Conservation (phyloP, 1,140 invertebrate genomes). For the Calycopis cecrops region DNA sequence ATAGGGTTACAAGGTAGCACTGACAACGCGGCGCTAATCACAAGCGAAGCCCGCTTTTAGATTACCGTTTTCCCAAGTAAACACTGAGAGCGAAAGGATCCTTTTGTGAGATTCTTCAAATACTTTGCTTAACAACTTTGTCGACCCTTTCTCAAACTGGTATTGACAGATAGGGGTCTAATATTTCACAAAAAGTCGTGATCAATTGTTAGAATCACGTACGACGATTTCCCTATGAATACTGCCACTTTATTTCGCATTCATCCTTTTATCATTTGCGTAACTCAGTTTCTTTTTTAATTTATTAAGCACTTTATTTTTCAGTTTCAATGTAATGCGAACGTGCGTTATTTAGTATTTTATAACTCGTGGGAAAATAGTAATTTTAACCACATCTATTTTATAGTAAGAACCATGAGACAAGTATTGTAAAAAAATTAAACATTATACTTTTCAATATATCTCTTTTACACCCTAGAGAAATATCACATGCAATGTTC, state of each 20-base stretch:
- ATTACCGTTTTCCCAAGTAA: constrained; percentile 52
- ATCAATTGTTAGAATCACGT: constrained; percentile 8
- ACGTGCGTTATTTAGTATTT: no score
- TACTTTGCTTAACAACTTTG: constrained; percentile 32
- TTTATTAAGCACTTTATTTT: not conserved
- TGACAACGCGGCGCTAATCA: constrained; percentile 45
- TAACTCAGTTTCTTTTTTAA: not conserved
- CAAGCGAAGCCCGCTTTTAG: constrained; percentile 61
- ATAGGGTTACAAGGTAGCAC: constrained; percentile 18
- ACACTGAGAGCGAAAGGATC: constrained; percentile 38
- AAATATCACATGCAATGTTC: no score
- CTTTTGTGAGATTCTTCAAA: constrained; percentile 41
- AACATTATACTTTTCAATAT: no score
- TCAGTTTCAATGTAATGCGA: no score
- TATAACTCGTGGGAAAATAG: no score
- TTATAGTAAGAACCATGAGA: no score
- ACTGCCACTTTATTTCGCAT: constrained; percentile 10
- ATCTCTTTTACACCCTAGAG: no score
- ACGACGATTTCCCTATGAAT: constrained; percentile 1
- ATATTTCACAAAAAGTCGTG: constrained; percentile 46
- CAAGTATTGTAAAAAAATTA: no score
- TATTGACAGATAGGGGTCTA: constrained; percentile 54
- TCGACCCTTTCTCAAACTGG: constrained; percentile 48
- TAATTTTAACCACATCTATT: no score
- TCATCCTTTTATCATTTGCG: not conserved